Evolutionary conservation across 2,797 vertebrate species (phyloP).

Genomic region (Prionace glauca): DNA sequence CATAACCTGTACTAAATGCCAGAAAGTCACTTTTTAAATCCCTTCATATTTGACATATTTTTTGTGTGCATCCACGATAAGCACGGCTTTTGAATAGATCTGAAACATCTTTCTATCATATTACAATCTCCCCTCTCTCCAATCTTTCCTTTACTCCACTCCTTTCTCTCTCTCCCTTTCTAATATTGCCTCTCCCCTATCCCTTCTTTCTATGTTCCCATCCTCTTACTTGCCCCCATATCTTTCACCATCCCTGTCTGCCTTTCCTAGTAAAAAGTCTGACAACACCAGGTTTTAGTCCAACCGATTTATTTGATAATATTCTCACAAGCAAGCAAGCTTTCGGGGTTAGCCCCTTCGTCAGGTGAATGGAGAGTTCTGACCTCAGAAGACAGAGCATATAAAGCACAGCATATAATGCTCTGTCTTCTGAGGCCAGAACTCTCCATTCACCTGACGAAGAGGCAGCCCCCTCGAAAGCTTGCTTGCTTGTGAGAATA

Average conservation of each 20-base stretch:
- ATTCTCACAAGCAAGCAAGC: too few species aligned
- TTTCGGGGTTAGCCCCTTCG: too few species aligned
- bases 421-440: too few species aligned
- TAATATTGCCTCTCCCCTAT: too few species aligned
- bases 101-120: background rate
- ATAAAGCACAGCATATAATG: too few species aligned
- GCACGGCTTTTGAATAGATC: background rate
- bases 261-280: background rate
- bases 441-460: too few species aligned
- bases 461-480: too few species aligned
- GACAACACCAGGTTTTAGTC: too few species aligned
- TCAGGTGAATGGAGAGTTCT: too few species aligned
- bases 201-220: background rate
- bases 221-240: background rate
- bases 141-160: background rate
- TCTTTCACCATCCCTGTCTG: background rate
- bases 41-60: background rate
- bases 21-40: constrained; percentile 10
- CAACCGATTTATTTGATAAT: too few species aligned
- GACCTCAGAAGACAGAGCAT: too few species aligned
- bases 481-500: too few species aligned
- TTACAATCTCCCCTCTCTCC: background rate
- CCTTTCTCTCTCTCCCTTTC: background rate
- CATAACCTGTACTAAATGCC: constrained; percentile 7
- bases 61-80: background rate